These are phyloP conservation scores for Yponomeuta plumbellus DNA, from an alignment of 2,888 invertebrate species.

Conservation along the genomic window DNA sequence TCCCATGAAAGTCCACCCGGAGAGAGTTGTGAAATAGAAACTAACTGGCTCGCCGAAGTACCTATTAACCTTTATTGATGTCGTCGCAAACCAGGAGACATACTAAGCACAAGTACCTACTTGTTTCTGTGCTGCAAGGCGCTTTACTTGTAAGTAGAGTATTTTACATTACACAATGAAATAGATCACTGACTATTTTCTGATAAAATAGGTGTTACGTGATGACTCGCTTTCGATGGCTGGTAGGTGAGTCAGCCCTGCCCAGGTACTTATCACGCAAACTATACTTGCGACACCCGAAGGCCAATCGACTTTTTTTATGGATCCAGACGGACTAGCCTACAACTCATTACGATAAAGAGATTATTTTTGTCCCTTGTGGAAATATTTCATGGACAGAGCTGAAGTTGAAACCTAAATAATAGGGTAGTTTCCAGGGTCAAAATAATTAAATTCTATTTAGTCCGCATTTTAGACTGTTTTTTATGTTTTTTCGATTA, in stretches of 20 bases:
- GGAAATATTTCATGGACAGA: not conserved
- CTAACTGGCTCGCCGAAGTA: constrained; percentile 3
- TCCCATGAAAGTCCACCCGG: constrained; percentile 16
- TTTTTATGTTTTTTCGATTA: too few relatives aligned
- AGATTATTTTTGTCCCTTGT: not conserved
- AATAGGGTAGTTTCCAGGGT: too few relatives aligned
- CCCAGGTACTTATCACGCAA: constrained; percentile 17
- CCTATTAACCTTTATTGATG: not conserved
- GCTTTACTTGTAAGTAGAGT: too few relatives aligned
- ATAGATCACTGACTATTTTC: not conserved
- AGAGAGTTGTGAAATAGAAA: constrained; percentile 16
- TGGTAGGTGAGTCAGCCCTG: not conserved
- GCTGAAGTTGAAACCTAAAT: not conserved
- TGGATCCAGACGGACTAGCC: not conserved
- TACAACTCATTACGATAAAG: not conserved
- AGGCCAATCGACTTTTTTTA: constrained; percentile 2
- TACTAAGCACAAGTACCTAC: too few relatives aligned
- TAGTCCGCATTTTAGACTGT: too few relatives aligned
- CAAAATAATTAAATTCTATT: too few relatives aligned
- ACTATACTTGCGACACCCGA: constrained; percentile 1
- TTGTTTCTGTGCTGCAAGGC: too few relatives aligned
- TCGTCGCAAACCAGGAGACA: not conserved
- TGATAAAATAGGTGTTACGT: not conserved
- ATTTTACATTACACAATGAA: too few relatives aligned
- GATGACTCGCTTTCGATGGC: not conserved